Conservation (phyloP, 2,113 vertebrate species). For the human region GRCh38 chr13:81242501-81243000, state of each 20-base stretch:
- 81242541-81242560: background rate
- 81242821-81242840: fast-evolving
- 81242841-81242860: background rate
- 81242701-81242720: background rate
- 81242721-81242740: background rate
- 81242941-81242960: background rate
- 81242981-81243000: slow-evolving; percentile 78
- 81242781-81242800: fast-evolving
- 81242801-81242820: background rate
- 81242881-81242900: background rate
- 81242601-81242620: background rate
- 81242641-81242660: background rate
- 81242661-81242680: background rate
- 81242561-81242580: background rate
- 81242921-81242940: slow-evolving; percentile 42
- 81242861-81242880: background rate
- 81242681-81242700: background rate
- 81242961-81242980: slow-evolving; percentile 55
- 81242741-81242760: too few relatives aligned
- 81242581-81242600: background rate
- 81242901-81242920: background rate
- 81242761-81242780: background rate
- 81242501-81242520: too few relatives aligned
- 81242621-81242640: background rate
- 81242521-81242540: background rate